Evolutionary conservation across 2,113 vertebrate genomes (phyloP).

Genomic region (Hippoglossus stenolepis): DNA sequence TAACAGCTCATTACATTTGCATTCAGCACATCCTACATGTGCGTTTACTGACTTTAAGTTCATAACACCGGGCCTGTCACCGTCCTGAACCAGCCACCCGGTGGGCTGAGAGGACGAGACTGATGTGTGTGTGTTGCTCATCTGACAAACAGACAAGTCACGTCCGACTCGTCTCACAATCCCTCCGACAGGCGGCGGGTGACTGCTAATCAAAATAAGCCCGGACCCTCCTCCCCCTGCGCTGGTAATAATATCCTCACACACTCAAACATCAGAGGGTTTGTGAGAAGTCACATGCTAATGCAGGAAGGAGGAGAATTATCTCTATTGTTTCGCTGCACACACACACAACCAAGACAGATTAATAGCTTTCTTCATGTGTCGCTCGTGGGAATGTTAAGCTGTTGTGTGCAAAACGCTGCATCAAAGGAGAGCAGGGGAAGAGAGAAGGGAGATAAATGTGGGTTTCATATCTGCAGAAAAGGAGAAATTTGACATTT

Average conservation of each 20-base stretch:
- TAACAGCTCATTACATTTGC: too few relatives aligned
- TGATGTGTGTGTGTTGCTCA: conserved; percentile 1
- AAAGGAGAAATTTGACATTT: not conserved
- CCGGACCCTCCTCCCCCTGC: not conserved
- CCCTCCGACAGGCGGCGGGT: conserved; percentile 42
- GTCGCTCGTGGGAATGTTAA: conserved; percentile 12
- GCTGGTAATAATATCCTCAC: conserved; percentile 27
- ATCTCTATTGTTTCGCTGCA: conserved; percentile 28
- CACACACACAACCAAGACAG: conserved; percentile 5
- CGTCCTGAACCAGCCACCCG: conserved; percentile 3
- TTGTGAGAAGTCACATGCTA: conserved; percentile 35
- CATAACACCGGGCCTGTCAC: not conserved
- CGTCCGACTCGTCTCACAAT: conserved; percentile 12
- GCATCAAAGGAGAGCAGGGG: not conserved
- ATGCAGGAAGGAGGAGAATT: conserved; percentile 24
- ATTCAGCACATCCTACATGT: not conserved
- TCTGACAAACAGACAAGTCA: conserved; percentile 17
- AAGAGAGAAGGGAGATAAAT: not conserved
- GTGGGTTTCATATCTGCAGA: not conserved
- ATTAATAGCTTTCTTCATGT: conserved; percentile 36
- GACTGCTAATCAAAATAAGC: conserved; percentile 18
- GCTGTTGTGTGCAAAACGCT: not conserved
- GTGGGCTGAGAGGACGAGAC: not conserved
- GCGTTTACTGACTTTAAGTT: not conserved
- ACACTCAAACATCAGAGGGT: conserved; percentile 32